Evolutionary conservation across 2,113 vertebrate species (phyloP).

Genomic region (Lepisosteus osseus): DNA sequence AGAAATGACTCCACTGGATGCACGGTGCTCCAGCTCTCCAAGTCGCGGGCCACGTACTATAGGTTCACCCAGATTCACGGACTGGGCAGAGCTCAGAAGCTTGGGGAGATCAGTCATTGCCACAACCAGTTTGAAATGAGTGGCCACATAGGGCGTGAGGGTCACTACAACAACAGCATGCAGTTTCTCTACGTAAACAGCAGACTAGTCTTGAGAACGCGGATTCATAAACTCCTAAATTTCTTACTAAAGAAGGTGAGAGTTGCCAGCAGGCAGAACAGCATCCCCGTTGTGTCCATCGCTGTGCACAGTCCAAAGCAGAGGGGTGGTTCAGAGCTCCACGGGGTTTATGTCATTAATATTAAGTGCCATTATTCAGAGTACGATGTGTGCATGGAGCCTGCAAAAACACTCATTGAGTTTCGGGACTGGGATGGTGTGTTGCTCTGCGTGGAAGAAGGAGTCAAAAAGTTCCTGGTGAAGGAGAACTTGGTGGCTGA

Average conservation of each 20-base stretch:
- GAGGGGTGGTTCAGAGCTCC: constrained; percentile 68
- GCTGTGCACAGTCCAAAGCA: constrained; percentile 63
- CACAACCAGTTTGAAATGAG: constrained; percentile 71
- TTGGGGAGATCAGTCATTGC: constrained; percentile 72
- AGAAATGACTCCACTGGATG: constrained; percentile 79
- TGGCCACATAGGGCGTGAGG: constrained; percentile 82
- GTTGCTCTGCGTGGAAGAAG: constrained; percentile 78
- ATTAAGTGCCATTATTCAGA: constrained; percentile 78
- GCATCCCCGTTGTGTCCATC: constrained; percentile 42
- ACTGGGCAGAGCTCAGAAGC: constrained; percentile 73
- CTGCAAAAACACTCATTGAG: constrained; percentile 89
- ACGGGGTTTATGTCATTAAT: constrained; percentile 83
- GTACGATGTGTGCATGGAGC: constrained; percentile 90
- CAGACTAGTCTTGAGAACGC: constrained; percentile 87
- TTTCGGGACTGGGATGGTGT: constrained; percentile 87
- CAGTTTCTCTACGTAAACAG: constrained; percentile 90
- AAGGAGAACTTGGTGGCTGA: constrained; percentile 77
- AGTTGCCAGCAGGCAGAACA: constrained; percentile 64
- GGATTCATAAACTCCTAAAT: constrained; percentile 85
- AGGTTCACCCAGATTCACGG: constrained; percentile 91
- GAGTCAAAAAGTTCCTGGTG: constrained; percentile 79
- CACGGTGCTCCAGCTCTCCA: constrained; percentile 85
- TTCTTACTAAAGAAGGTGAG: constrained; percentile 79
- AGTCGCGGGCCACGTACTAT: constrained; percentile 75
- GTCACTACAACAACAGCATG: constrained; percentile 88